Evolutionary conservation across 2,888 invertebrate genomes (phyloP).

Genomic region (Caradrina kadenii): DNA sequence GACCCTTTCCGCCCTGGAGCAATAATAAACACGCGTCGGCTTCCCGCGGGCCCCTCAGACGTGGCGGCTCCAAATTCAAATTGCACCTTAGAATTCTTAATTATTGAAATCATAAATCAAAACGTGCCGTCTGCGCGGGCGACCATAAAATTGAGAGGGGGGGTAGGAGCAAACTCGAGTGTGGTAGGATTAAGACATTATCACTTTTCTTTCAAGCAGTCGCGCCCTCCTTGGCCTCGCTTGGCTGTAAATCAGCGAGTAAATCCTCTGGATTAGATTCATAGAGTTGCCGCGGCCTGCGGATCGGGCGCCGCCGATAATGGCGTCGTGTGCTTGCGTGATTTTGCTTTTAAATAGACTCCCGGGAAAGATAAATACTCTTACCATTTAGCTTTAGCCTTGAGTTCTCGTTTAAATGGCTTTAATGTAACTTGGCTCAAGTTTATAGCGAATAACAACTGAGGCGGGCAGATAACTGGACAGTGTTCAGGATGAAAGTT

Average conservation of each 20-base stretch:
- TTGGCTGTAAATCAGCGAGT: slow-evolving; percentile 90
- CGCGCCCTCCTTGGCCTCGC: slow-evolving; percentile 84
- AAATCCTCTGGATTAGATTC: slow-evolving; percentile 91
- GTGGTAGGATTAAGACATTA: slow-evolving; percentile 92
- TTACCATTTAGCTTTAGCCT: slow-evolving; percentile 82
- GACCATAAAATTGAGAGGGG: slow-evolving; percentile 87
- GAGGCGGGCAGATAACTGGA: slow-evolving; percentile 83
- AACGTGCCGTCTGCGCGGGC: slow-evolving; percentile 89
- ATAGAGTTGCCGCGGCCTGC: slow-evolving; percentile 89
- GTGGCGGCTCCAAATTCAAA: slow-evolving; percentile 88
- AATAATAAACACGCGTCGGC: slow-evolving; percentile 89
- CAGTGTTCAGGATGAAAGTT: slow-evolving; percentile 61
- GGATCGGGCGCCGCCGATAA: slow-evolving; percentile 87
- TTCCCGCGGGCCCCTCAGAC: slow-evolving; percentile 84
- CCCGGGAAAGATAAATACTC: slow-evolving; percentile 87
- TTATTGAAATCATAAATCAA: slow-evolving; percentile 91
- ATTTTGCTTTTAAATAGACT: slow-evolving; percentile 90
- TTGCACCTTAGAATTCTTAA: slow-evolving; percentile 91
- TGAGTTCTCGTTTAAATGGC: slow-evolving; percentile 84
- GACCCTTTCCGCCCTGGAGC: slow-evolving; percentile 86
- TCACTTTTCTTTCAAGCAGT: slow-evolving; percentile 91
- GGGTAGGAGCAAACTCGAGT: slow-evolving; percentile 83
- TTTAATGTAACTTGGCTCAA: slow-evolving; percentile 79
- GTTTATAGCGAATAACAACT: slow-evolving; percentile 83
- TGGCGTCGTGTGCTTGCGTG: slow-evolving; percentile 89